phyloP scores from a whole-genome alignment of 2,113 vertebrate species.

The Rana temporaria region DNA sequence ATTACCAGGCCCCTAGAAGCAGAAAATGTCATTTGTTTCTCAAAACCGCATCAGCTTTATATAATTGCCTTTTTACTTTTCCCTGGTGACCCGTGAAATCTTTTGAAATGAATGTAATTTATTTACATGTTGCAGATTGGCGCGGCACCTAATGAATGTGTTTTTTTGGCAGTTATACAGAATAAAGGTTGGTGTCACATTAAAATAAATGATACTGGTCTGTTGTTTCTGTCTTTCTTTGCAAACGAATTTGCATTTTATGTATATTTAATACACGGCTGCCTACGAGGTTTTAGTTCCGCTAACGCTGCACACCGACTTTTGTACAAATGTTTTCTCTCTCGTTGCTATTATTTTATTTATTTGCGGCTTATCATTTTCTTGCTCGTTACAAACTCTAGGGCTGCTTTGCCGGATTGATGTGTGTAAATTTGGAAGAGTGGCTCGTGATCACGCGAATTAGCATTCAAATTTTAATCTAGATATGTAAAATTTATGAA shows the following conservation, averaged over 20 bases:
- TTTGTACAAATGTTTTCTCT: constrained; percentile 33
- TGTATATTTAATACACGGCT: constrained; percentile 50
- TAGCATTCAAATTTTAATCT: constrained; percentile 44
- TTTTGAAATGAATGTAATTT: constrained; percentile 85
- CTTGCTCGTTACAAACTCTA: background rate
- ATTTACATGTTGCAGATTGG: constrained; percentile 82
- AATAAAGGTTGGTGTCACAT: constrained; percentile 48
- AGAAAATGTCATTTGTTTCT: constrained; percentile 86
- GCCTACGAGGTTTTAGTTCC: constrained; percentile 35
- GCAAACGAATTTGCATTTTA: constrained; percentile 52
- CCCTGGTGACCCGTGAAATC: constrained; percentile 85
- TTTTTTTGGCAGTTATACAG: constrained; percentile 73
- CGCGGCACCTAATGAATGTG: constrained; percentile 77
- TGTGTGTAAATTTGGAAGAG: constrained; percentile 18
- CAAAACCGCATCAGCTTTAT: constrained; percentile 82
- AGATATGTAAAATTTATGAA: constrained; percentile 41
- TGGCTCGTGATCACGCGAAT: constrained; percentile 6
- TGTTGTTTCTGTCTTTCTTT: constrained; percentile 45
- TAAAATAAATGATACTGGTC: constrained; percentile 55
- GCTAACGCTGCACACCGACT: constrained; percentile 14
- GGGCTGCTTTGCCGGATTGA: constrained; percentile 13
- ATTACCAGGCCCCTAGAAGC: constrained; percentile 69
- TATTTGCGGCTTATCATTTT: constrained; percentile 3
- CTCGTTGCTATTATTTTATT: constrained; percentile 27
- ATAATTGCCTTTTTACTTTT: constrained; percentile 88